These are phyloP conservation scores for Euplexia lucipara DNA, from an alignment of 2,888 invertebrate species.

Conservation along the genomic window DNA sequence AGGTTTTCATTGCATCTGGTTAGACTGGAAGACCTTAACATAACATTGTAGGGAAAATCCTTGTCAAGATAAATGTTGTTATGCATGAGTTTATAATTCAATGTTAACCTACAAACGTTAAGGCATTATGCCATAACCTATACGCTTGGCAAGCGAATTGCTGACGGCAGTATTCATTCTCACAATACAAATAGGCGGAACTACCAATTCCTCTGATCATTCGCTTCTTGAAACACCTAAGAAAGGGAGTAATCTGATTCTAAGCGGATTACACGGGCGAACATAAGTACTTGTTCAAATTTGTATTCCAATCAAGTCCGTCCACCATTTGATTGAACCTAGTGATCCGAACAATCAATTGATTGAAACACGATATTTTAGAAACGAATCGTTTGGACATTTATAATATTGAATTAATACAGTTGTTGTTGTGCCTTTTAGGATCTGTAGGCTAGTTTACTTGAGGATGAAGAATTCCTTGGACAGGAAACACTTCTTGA, in stretches of 20 bases:
- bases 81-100: conserved; percentile 4
- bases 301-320: conserved; percentile 45
- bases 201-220: conserved; percentile 3
- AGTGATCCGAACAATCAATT: conserved; percentile 51
- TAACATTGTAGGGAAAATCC: too few species aligned
- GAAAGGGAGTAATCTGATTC: conserved; percentile 40
- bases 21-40: too few species aligned
- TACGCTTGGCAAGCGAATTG: conserved; percentile 12
- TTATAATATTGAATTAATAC: conserved; percentile 17
- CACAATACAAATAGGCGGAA: conserved; percentile 1
- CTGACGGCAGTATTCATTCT: conserved; percentile 27
- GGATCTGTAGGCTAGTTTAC: too few species aligned
- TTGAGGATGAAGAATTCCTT: too few species aligned
- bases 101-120: conserved; percentile 1
- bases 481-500: too few species aligned
- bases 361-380: conserved; percentile 41
- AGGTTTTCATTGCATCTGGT: too few species aligned
- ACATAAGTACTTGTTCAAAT: conserved; percentile 52
- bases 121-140: conserved; percentile 12
- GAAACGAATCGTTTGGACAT: conserved; percentile 7
- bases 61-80: too few species aligned
- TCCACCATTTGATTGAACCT: conserved; percentile 50
- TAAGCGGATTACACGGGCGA: conserved; percentile 46
- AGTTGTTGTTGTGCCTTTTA: too few species aligned
- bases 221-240: conserved; percentile 21